Evolutionary conservation across 2,888 invertebrate species (phyloP).

Genomic region (Syrista parreyssii): DNA sequence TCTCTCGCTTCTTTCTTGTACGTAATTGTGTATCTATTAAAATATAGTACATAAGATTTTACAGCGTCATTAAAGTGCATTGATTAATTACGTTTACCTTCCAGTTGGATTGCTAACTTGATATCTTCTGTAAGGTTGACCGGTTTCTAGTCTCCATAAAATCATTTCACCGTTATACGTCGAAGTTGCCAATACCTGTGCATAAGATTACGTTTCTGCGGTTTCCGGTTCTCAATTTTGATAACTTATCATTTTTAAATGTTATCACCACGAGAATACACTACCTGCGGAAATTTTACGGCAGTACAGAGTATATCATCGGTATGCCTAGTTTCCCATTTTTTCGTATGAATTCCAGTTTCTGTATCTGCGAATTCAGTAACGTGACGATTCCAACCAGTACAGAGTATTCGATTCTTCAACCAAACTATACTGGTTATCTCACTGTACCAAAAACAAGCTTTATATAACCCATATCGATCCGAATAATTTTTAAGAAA

Average conservation of each 20-base stretch:
- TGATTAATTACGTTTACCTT: conserved; percentile 42
- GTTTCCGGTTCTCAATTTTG: neutral
- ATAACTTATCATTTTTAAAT: neutral
- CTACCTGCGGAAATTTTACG: conserved; percentile 69
- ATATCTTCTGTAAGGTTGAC: conserved; percentile 73
- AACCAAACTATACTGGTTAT: conserved; percentile 70
- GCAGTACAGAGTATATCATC: conserved; percentile 82
- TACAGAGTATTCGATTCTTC: conserved; percentile 74
- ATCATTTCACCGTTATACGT: conserved; percentile 84
- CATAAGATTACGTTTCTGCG: neutral
- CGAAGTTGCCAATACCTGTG: conserved; percentile 77
- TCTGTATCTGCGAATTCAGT: conserved; percentile 75
- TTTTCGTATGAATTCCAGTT: conserved; percentile 71
- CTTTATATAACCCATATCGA: neutral
- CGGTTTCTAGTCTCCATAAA: conserved; percentile 86
- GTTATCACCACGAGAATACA: neutral
- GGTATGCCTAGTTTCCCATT: conserved; percentile 78
- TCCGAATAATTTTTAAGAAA: neutral
- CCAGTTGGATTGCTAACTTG: conserved; percentile 60
- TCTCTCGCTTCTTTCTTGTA: conserved; percentile 29
- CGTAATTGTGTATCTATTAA: conserved; percentile 27
- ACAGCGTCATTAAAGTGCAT: neutral
- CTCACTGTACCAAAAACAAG: conserved; percentile 55
- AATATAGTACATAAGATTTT: neutral
- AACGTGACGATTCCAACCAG: conserved; percentile 82